These are phyloP conservation scores for Campoplex capitator DNA, from an alignment of 2,888 invertebrate genomes.

Conservation along the genomic window DNA sequence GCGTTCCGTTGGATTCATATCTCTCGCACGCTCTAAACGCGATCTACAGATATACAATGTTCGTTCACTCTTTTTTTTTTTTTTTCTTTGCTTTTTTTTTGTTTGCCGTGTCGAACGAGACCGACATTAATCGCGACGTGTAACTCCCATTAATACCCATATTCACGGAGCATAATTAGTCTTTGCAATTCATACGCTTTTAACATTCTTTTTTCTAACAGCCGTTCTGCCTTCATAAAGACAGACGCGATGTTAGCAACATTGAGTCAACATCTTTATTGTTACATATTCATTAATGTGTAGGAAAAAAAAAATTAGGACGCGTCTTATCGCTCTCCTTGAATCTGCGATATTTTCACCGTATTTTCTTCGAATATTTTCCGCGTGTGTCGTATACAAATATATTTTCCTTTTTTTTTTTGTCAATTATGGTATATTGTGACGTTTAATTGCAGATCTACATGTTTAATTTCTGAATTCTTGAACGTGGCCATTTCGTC, in stretches of 20 bases:
- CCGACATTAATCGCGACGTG: conserved; percentile 52
- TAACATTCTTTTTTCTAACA: conserved; percentile 23
- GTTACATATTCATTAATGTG: neutral
- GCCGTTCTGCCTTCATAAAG: conserved; percentile 25
- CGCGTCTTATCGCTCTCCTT: neutral
- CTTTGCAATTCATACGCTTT: conserved; percentile 27
- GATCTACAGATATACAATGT: neutral
- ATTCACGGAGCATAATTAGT: conserved; percentile 34
- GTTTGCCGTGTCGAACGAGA: conserved; percentile 47
- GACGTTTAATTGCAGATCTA: too few relatives aligned
- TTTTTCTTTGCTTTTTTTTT: conserved; percentile 1
- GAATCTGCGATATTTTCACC: neutral
- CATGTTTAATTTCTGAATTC: too few relatives aligned
- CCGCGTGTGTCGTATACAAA: too few relatives aligned
- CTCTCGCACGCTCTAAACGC: conserved; percentile 12
- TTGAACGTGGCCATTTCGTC: too few relatives aligned
- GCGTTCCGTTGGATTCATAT: conserved; percentile 25
- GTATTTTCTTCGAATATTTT: too few relatives aligned
- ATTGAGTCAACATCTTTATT: conserved; percentile 9
- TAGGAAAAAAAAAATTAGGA: neutral
- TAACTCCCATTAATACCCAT: conserved; percentile 28
- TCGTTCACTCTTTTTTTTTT: neutral
- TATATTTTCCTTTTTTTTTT: too few relatives aligned
- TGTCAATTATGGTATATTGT: too few relatives aligned
- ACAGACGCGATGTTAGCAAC: neutral